Base-by-base conservation (phyloP, 2,797 vertebrate genomes). In the Acanthis flammea region DNA sequence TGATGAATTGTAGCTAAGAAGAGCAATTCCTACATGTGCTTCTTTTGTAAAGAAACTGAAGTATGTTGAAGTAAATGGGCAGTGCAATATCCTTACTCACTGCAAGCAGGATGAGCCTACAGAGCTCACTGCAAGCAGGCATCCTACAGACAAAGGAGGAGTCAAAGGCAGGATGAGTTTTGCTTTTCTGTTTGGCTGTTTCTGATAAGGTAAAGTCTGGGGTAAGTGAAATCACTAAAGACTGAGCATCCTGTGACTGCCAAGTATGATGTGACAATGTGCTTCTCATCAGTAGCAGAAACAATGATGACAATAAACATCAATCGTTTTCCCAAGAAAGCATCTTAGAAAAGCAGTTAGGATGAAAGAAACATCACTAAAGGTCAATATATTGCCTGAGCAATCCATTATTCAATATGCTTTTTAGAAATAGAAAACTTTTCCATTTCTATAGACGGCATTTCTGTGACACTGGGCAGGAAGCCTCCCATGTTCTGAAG, bases 201-300 rank as follows among this genome's bases (percentile, higher is more conserved):
- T 87, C 58, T 67, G 19, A 28, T 58, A 48, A 63, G 6, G 17
- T 71, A 30, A 75, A 42, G 1, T 72, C 66, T 39, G 6, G 31
- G 19, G n/a, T 68, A 61, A 84, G n/a, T 42, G 50, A 86, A 87
- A 87, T 79, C n/a, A 44, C 15, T 57, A 33, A 75, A 81, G 30
- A 72, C 2, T 45, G n/a, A 84, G 28, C 14, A 48, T 6, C 3
- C 22, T 76, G 27, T 0, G 0, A 24, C 30, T 89, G 15, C 35
- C 24, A 58, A 42, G n/a, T 50, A 27, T 44, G 42, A 61, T 54
- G 31, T 44, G n/a, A 62, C 41, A 68, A n/a, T 39, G 30, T 57
- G 42, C 24, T 79, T 76, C 31, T 86, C 42, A 62, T 73, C 42
- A 65, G 21, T 16, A 81, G 30, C 62, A 75, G 47, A 87, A 91